phyloP scores from a whole-genome alignment of 2,797 vertebrate genomes.

The Tympanoctomys barrerae region DNA sequence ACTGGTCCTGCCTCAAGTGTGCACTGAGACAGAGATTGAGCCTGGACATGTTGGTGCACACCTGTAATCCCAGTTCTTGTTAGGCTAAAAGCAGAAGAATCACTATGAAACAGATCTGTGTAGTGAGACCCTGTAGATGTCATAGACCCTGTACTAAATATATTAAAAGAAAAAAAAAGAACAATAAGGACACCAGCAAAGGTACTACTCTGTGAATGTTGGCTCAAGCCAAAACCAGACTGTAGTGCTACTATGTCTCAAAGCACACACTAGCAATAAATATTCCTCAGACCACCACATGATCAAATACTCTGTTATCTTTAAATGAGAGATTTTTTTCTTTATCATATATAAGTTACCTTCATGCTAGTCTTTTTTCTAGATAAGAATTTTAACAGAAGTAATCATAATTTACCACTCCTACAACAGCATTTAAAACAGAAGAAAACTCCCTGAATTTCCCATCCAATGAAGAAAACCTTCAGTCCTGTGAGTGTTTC shows the following conservation, averaged over 20 bases:
- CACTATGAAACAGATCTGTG: too few relatives aligned
- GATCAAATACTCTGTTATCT: neutral
- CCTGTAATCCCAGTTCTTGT: too few relatives aligned
- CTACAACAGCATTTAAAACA: neutral
- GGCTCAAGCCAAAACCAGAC: neutral
- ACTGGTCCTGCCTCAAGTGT: too few relatives aligned
- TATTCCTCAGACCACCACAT: neutral
- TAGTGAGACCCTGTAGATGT: too few relatives aligned
- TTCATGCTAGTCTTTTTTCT: neutral
- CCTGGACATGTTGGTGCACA: too few relatives aligned
- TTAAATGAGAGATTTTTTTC: neutral
- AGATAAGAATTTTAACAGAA: neutral
- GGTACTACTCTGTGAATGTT: neutral
- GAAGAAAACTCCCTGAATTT: neutral
- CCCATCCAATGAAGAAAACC: neutral
- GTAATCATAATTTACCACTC: neutral
- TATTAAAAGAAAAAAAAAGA: neutral
- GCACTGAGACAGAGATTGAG: too few relatives aligned
- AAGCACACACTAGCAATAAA: neutral
- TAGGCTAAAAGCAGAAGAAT: too few relatives aligned
- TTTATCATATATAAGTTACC: constrained; percentile 7
- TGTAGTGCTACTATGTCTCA: neutral
- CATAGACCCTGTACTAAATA: too few relatives aligned
- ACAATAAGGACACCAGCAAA: neutral
- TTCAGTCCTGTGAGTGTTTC: neutral